Base-by-base conservation (phyloP, 2,113 vertebrate genomes). In the Puffinus mauretanicus region DNA sequence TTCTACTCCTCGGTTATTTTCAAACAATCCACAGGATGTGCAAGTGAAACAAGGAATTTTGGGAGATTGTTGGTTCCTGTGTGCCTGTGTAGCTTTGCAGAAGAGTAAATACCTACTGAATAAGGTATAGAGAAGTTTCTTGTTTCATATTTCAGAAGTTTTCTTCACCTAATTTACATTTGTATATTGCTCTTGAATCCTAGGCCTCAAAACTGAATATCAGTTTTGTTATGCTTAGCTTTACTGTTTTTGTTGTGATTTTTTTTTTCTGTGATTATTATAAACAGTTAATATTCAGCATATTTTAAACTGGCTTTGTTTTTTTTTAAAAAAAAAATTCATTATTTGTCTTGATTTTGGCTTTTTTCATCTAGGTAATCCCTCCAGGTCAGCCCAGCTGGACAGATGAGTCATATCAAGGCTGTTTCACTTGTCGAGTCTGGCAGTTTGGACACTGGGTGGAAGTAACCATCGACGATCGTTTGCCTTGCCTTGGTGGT, bases 41-140 rank as follows among this genome's bases (percentile, higher is more conserved):
- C 98, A 99, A 85, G 98, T 99, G 42, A 99, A 99, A 95, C 99
- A 99, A 96, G 99, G 99, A 49, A 97, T 99, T 90, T 96, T 99
- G 97, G 99, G 99, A 83, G 99, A 99, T 69, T 99, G 99, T 97
- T 99, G 99, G 99, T 99, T 99, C 88, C 98, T 99, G 36, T 99
- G 99, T 82, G 99, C 99, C 40, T 99, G 99, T 40, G 98, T 98
- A 5, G 98, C 98, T 91, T 98, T 99, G 94, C 98, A 99, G 90
- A 99, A 98, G 94, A 99, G 97, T 86, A 98, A 95, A 81, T 98
- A 97, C 58, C 97, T 99, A 27, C 96, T 99, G 62, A 96, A 99
- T 95, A 99, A 99, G 99, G 99, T 99, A 97, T 8, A 25, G 47
- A 81, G 34, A 44, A 42, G 3, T 34, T 49, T 49, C 29, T 34